These are phyloP conservation scores for Euura lappo DNA, from an alignment of 1,140 invertebrate genomes.

Conservation along the genomic window DNA sequence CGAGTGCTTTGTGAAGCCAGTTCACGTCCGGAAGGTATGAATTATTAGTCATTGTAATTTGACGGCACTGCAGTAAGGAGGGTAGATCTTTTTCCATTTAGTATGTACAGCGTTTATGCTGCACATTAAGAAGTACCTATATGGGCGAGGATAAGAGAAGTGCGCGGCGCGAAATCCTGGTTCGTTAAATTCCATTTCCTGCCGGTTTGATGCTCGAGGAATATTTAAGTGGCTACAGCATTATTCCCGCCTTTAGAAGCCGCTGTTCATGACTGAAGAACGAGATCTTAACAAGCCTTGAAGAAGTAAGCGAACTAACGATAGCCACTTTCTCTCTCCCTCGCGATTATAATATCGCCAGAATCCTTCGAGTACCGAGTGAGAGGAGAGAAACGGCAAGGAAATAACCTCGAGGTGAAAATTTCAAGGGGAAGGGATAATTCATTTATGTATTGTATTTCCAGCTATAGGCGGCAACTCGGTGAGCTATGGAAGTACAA, in stretches of 20 bases:
- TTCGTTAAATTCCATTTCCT: background rate
- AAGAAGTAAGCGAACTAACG: background rate
- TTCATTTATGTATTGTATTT: slow-evolving; percentile 30
- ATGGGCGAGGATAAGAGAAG: background rate
- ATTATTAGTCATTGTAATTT: background rate
- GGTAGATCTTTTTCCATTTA: no score
- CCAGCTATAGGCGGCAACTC: background rate
- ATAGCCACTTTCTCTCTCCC: background rate
- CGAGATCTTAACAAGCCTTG: slow-evolving; percentile 13
- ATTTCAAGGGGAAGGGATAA: slow-evolving; percentile 15
- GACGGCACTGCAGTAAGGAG: no score
- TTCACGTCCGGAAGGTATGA: background rate
- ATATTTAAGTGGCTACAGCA: slow-evolving; percentile 7
- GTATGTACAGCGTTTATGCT: no score
- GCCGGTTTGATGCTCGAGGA: background rate
- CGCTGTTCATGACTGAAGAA: background rate
- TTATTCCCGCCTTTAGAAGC: slow-evolving; percentile 8
- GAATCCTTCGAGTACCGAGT: background rate
- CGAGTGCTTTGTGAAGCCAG: no score
- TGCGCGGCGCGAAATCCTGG: no score
- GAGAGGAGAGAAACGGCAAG: slow-evolving; percentile 4
- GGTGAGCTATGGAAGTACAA: slow-evolving; percentile 20
- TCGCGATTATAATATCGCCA: background rate
- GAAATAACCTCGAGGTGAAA: background rate
- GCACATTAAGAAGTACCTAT: background rate